Conservation (phyloP, 2,888 invertebrate genomes). For the Leptarthrus brevirostris region DNA sequence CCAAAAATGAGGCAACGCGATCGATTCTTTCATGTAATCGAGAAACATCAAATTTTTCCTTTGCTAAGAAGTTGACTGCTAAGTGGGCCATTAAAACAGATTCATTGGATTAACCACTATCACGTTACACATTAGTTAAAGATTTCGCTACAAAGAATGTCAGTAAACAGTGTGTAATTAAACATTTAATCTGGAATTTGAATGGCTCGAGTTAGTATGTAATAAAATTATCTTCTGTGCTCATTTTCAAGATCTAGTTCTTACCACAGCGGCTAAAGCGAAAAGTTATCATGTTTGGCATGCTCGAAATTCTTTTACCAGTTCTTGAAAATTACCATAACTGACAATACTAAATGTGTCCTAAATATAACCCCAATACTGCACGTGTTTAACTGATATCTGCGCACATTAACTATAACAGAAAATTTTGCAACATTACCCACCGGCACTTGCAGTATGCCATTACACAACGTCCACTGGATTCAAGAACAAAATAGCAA, state of each 20-base stretch:
- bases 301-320: conserved; percentile 30
- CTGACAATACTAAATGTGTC: conserved; percentile 20
- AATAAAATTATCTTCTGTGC: too few species aligned
- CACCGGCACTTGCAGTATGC: conserved; percentile 1
- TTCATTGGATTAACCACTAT: too few species aligned
- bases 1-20: too few species aligned
- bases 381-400: conserved; percentile 22
- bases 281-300: conserved; percentile 13
- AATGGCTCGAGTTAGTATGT: too few species aligned
- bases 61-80: too few species aligned
- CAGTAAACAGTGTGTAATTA: too few species aligned
- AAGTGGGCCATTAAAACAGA: too few species aligned
- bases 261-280: neutral
- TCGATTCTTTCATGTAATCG: too few species aligned
- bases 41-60: too few species aligned
- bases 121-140: too few species aligned
- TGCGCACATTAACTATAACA: conserved; percentile 20
- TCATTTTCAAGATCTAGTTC: neutral
- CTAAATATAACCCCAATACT: conserved; percentile 26
- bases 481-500: conserved; percentile 45
- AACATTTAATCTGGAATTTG: too few species aligned
- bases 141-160: too few species aligned
- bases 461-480: conserved; percentile 21
- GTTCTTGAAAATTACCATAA: conserved; percentile 41
- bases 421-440: conserved; percentile 20